These are phyloP conservation scores for Triops longicaudatus DNA, from an alignment of 1,140 invertebrate genomes.

Conservation along the genomic window DNA sequence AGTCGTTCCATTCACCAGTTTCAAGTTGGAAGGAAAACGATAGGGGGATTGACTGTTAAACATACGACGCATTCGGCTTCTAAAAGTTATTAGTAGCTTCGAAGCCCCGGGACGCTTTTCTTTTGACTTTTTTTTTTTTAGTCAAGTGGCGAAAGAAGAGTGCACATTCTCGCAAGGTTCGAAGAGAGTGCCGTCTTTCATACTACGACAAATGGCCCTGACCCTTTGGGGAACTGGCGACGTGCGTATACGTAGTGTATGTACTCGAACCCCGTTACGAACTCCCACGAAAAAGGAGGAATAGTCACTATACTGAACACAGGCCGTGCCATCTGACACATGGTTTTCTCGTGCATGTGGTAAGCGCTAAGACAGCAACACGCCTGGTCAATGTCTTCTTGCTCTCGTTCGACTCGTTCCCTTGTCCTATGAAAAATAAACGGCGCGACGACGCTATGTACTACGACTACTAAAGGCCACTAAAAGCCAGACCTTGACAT, in stretches of 20 bases:
- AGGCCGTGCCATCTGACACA: not conserved
- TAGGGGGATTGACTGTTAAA: not conserved
- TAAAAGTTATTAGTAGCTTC: not conserved
- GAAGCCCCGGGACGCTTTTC: not conserved
- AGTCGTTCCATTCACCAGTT: too few relatives aligned
- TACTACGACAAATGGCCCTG: not conserved
- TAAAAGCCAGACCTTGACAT: not conserved
- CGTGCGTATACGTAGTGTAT: not conserved
- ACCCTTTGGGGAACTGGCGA: not conserved
- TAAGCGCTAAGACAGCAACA: conserved; percentile 10
- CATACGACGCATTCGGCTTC: not conserved
- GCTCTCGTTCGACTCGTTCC: not conserved
- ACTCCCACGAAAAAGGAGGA: not conserved
- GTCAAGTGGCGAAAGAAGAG: conserved; percentile 9
- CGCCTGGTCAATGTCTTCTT: not conserved
- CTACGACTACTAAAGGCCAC: not conserved
- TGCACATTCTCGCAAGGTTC: not conserved
- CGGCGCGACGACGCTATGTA: not conserved
- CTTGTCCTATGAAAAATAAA: not conserved
- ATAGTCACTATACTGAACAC: not conserved
- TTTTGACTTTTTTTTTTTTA: not conserved
- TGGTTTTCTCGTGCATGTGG: conserved; percentile 7
- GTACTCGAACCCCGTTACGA: not conserved
- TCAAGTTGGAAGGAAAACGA: not conserved
- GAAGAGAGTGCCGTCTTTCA: not conserved